Base-by-base conservation (phyloP, 2,113 vertebrate species). In the Pelecanoides urinatrix region DNA sequence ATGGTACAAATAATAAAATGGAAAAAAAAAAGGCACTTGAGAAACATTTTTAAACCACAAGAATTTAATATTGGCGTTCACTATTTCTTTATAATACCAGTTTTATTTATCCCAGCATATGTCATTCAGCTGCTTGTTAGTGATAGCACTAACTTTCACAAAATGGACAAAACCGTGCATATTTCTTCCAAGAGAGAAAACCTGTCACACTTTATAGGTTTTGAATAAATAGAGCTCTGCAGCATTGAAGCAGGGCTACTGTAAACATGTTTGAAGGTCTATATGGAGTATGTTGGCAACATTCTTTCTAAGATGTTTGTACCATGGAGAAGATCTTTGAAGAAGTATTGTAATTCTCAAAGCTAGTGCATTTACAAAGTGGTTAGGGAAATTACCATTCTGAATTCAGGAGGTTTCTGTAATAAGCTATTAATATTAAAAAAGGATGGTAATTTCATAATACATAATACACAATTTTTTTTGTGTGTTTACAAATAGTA, bases 221-320 rank as follows among this genome's bases (percentile, higher is more conserved):
- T 67, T 70, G 45, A 70, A 58, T 58, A 62, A 66, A 44, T 9
- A 58, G 56, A 56, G 27, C 25, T 88, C 53, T 85, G 36, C 32
- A 58, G n/a, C 58, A 23, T 27, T 2, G 1, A n/a, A 77, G 50
- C 34, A 47, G 26, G 26, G 29, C 45, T 70, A 5, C 50, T 80
- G 21, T 30, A 47, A 30, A 29, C 42, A 8, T 59, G 44, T 58
- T 86, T 76, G 62, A 47, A 82, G 25, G 10, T 65, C 36, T 83
- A 0, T 34, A 5, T 29, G 5, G 30, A 56, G 7, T 67, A 27
- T 11, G 23, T 20, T 76, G 30, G 11, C 1, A 8, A 45, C 68
- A 34, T 11, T 53, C 25, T 88, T 80, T 72, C 25, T 21, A 42
- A 55, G 36, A 9, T 36, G 2, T 62, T 68, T 62, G 21, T 27